phyloP scores from a whole-genome alignment of 2,797 vertebrate genomes.

The Melanotaenia trifasciata region DNA sequence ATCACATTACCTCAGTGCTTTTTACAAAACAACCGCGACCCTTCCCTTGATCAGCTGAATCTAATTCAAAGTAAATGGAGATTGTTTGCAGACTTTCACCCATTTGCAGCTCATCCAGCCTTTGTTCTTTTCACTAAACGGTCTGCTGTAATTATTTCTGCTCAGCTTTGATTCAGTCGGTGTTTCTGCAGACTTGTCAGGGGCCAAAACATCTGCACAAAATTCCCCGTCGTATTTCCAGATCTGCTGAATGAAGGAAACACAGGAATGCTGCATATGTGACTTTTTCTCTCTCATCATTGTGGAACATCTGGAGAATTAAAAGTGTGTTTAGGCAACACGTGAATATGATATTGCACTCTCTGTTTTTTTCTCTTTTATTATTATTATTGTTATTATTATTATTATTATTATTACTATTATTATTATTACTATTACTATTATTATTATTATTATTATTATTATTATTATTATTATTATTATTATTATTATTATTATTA shows the following conservation, averaged over 20 bases:
- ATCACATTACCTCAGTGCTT: slow-evolving; percentile 25
- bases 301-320: background rate
- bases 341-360: no score
- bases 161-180: slow-evolving; percentile 8
- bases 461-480: no score
- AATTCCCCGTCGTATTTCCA: background rate
- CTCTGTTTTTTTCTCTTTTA: no score
- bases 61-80: slow-evolving; percentile 20
- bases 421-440: no score
- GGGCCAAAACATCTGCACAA: no score
- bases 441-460: no score
- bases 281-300: slow-evolving; percentile 12
- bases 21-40: slow-evolving; percentile 33
- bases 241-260: slow-evolving; percentile 63
- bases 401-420: no score
- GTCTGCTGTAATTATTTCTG: slow-evolving; percentile 38
- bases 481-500: no score
- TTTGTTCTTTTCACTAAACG: slow-evolving; percentile 49
- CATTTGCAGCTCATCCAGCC: slow-evolving; percentile 46
- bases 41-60: background rate
- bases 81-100: slow-evolving; percentile 44
- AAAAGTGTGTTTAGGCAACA: no score
- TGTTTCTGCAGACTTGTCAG: slow-evolving; percentile 45
- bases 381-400: no score
- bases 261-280: slow-evolving; percentile 58